Percentiles rank a stretch among this genome's conserved stretches.
phyloP scores from a whole-genome alignment of 1,140 invertebrate genomes.

The Campoletis sonorensis region DNA sequence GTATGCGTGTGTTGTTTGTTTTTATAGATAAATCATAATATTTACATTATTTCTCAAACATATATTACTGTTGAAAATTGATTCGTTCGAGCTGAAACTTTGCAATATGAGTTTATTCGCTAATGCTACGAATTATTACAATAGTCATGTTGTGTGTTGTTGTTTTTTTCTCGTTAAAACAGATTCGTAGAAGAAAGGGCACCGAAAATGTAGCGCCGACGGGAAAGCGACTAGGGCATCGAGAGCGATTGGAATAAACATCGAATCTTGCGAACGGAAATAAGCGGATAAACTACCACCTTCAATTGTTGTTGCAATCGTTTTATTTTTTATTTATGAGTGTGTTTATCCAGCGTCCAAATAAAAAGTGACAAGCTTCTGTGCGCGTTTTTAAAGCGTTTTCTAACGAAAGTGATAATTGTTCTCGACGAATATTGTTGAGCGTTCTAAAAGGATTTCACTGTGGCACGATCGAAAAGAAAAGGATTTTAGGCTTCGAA shows the following conservation, averaged over 20 bases:
- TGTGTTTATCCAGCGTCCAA: background rate
- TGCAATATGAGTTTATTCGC: background rate
- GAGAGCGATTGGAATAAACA: background rate
- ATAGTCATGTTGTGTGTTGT: background rate
- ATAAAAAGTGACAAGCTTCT: background rate
- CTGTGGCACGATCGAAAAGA: background rate
- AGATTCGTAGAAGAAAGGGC: constrained; percentile 1
- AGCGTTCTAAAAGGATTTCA: background rate
- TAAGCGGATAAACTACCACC: background rate
- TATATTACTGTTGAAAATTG: too few species aligned
- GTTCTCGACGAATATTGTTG: background rate
- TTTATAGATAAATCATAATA: too few species aligned
- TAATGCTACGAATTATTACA: background rate
- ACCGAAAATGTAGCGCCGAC: constrained; percentile 40
- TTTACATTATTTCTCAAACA: too few species aligned
- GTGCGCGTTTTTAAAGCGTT: background rate
- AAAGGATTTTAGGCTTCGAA: background rate
- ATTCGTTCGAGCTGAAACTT: too few species aligned
- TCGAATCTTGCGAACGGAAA: background rate
- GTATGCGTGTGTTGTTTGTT: too few species aligned
- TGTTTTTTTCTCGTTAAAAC: constrained; percentile 23
- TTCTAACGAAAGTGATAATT: background rate
- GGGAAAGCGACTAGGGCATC: constrained; percentile 26
- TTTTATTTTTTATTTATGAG: constrained; percentile 19
- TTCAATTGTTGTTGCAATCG: constrained; percentile 50